Evolutionary conservation across 2,888 invertebrate genomes (phyloP), one percentile per base, ranked within the genome.

Genomic region (Chaetogeoica ovagalla): DNA sequence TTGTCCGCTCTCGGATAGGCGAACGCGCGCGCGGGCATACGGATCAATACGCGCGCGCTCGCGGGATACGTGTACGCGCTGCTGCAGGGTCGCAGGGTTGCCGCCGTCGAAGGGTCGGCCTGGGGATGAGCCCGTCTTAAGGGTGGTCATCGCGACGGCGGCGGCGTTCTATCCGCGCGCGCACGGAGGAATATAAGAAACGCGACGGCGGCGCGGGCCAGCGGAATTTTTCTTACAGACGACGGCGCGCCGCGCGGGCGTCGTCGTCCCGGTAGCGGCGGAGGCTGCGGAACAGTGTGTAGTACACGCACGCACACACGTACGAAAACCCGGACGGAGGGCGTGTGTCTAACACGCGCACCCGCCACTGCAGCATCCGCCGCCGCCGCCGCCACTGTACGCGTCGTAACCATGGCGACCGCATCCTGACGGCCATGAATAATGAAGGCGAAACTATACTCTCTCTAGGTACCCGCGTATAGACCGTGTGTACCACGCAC

Each of bases 341-440:
- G 55, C 52, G 69, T 30, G 30, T 30, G 62, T 30, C 48, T 11
- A 13, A 48, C 48, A 13, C 13, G 15, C 48, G 43, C 43, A 3
- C 8, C 39, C 39, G n/a, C n/a, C n/a, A n/a, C n/a, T n/a, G n/a
- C n/a, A n/a, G 30, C 30, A 1, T 2, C 21, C 13, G 55, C 65
- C 55, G 19, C 66, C 6, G 68, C 57, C 48, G 48, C 71, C n/a
- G 21, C 62, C 30, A 60, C 62, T 37, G 43, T 13, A 13, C 63
- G 62, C 62, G 72, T 73, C 70, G 77, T 79, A 62, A 63, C 77
- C 77, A 79, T 70, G 70, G 70, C 21, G 52, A 79, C 70, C 39
- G 77, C 77, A 70, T 79, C 77, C 69, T 62, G 77, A 79, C 77
- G 70, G 77, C 77, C 77, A 79, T 79, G 77, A 79, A 79, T 79